Base-by-base conservation (phyloP, 2,888 invertebrate species). In the Tachina lurida region DNA sequence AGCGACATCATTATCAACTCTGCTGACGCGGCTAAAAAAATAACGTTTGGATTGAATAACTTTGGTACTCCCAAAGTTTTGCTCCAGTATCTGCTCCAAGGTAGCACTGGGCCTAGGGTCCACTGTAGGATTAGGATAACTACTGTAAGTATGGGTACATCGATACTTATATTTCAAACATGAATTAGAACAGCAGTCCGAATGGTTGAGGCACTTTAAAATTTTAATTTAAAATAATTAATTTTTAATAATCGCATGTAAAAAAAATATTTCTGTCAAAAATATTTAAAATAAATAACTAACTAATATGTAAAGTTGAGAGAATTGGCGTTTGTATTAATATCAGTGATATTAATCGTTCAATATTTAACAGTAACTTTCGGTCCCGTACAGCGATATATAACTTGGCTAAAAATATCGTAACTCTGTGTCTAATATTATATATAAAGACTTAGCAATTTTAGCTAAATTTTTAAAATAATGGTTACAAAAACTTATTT, bases 111-210 rank as follows among this genome's bases (percentile, higher is more conserved):
- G 70, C 7, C 41, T 70, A 1, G 68, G 39, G 10, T 71, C 87
- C 47, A 87, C 41, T 45, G 84, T 84, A 19, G 83, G 58, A 77
- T 86, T 85, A 3, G 87, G 83, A 77, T 77, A 77, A 12, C 43
- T 17, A 17, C 74, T 67, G 31, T 87, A 41, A 63, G 76, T 84
- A 0, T 87, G 67, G 19, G 90, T 84, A 87, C 92, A 88, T 75
- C 91, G 84, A 80, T 89, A 89, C 78, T 88, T 65, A 71, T 90
- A 92, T 10, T 89, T 90, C 84, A 91, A 86, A 77, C 93, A 93
- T 22, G 89, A 91, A 47, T 89, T 87, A 0, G 93, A 91, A 65
- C 93, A 93, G 71, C 93, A 93, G 9, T 93, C 92, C 87, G 83
- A 88, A 83, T 92, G 92, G 58, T 88, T 89, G 56, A 89, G 90